Base-by-base conservation (phyloP, 2,113 vertebrate species). In the Alosa alosa region DNA sequence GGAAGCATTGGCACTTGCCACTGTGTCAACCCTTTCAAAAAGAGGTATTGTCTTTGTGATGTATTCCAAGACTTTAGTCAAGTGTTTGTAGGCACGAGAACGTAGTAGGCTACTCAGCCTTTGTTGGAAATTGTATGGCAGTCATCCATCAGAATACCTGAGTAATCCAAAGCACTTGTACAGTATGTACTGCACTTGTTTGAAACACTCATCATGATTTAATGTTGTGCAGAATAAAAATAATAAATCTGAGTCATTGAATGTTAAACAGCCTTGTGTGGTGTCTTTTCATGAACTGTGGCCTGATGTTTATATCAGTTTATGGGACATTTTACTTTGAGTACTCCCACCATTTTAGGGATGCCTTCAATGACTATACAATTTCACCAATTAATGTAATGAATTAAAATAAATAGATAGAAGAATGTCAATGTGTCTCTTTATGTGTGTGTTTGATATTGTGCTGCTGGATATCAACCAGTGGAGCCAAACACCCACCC, bases 141-240 rank as follows among this genome's bases (percentile, higher is more conserved):
- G 44, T 84, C 52, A 5, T 75, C 83, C 72, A 44, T 78, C 72
- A 78, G 72, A 84, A 84, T 84, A 72, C 82, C 86, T 47, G 50
- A 85, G 47, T 83, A 85, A 85, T 82, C 57, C 88, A 86, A 89
- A 91, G 86, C 87, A 86, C 88, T 83, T 47, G 6, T 60, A 31
- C 31, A 31, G 31, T 31, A 39, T 87, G 55, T 84, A 86, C 81
- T 50, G 86, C n/a, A 50, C 25, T 85, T 68, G 52, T 86, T 57
- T 52, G 31, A 36, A 78, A 39, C 13, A 39, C 72, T 78, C 13
- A 13, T 39, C 25, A 78, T 78, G 72, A 78, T 78, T 41, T 60
- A 64, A 87, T 60, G 81, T 41, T 87, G 55, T 86, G 75, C 84
- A 83, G 50, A 82, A 81, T 87, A 81, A 78, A 75, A 52, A 18